Evolutionary conservation across 2,113 vertebrate species (phyloP).

Genomic region (Chionis minor): DNA sequence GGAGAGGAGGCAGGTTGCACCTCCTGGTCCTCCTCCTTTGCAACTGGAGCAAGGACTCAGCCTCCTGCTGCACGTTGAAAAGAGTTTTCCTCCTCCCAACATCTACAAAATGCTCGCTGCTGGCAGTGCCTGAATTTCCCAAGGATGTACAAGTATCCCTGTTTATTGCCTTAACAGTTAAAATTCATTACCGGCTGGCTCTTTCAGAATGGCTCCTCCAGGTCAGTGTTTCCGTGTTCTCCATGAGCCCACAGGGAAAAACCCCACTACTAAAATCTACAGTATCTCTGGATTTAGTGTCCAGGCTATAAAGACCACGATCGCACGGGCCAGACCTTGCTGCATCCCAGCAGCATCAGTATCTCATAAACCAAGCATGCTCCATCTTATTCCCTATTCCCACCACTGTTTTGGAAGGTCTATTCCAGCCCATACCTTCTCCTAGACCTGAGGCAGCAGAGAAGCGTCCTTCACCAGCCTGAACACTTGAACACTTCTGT

Average conservation of each 20-base stretch:
- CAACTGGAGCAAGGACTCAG: neutral
- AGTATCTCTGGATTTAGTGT: neutral
- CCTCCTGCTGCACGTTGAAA: neutral
- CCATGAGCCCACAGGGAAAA: neutral
- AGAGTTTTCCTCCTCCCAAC: neutral
- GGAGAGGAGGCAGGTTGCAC: neutral
- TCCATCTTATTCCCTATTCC: rapidly evolving
- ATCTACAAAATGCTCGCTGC: neutral
- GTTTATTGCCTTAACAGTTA: slow-evolving; percentile 3
- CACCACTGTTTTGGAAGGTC: neutral
- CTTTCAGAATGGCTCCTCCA: neutral
- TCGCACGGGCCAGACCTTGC: neutral
- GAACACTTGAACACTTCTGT: neutral
- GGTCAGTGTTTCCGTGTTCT: neutral
- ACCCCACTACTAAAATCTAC: neutral
- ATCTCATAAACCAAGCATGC: neutral
- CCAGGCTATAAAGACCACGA: neutral
- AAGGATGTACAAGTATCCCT: neutral
- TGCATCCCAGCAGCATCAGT: neutral
- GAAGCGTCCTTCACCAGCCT: neutral
- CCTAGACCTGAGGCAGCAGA: neutral
- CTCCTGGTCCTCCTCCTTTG: neutral
- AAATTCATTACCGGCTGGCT: neutral
- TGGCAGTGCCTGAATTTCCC: neutral
- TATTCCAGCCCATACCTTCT: neutral